A percentile compares a stretch with the other conserved stretches of the same genome.
Evolutionary conservation across 2,797 vertebrate species (phyloP).

Genomic region (Todus mexicanus): DNA sequence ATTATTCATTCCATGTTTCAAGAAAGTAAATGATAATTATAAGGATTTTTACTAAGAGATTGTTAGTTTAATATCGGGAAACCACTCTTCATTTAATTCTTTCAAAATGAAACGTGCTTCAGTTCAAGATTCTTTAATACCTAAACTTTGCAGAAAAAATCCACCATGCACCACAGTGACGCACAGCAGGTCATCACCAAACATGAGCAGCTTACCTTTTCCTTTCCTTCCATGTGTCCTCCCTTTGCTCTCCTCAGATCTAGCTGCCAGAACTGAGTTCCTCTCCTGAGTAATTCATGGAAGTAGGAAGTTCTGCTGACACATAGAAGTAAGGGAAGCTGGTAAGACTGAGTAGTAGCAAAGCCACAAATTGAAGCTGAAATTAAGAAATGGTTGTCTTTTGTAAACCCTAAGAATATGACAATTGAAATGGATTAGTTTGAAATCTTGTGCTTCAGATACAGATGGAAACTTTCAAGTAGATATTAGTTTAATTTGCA

Average conservation of each 20-base stretch:
- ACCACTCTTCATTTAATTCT: neutral
- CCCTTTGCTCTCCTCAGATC: neutral
- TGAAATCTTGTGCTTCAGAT: neutral
- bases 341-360: neutral
- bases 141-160: neutral
- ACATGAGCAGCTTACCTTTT: neutral
- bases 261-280: neutral
- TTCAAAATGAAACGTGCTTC: neutral
- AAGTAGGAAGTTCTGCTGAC: neutral
- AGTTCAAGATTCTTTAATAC: neutral
- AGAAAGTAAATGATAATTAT: neutral
- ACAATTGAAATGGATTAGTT: neutral
- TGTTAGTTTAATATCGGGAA: neutral
- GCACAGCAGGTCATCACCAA: neutral
- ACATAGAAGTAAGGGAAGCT: neutral
- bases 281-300: neutral
- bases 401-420: neutral
- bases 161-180: neutral
- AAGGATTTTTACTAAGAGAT: neutral
- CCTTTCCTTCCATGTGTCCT: neutral
- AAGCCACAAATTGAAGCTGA: neutral
- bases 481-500: neutral
- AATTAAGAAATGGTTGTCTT: neutral
- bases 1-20: neutral
- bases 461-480: neutral